Evolutionary conservation across 2,113 vertebrate genomes (phyloP), one percentile per base, ranked within the genome.

Genomic region (Sterrhoptilus dennistouni): DNA sequence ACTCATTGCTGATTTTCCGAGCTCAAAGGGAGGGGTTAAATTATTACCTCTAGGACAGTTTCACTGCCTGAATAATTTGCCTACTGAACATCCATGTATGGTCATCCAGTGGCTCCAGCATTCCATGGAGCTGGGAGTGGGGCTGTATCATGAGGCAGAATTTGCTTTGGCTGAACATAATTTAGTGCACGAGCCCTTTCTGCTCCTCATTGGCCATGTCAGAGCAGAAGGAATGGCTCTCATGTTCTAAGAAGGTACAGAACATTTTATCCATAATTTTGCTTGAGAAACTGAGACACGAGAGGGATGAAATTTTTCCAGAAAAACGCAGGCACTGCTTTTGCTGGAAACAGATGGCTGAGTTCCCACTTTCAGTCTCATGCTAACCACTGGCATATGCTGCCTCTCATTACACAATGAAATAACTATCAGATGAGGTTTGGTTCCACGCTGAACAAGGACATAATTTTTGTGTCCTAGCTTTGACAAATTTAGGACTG

Each of bases 81-180:
- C 44, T 8, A 44, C 44, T 44, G 42, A 40, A 35, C 45, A 66
- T 54, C 66, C 59, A 40, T 8, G 68, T 42, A 38, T 36, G 19
- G 3, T 14, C 8, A 28, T 31, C 38, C 24, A 3, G 8, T 0
- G 0, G 42, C 24, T 66, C 49, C 87, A 88, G 20, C 1, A 1
- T 12, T 21, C 36, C 38, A 3, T 1, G 42, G 63, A 69, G 14
- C 61, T 86, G 44, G 31, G 6, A 21, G 35, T 0, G 1, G 5
- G 28, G 74, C 47, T 78, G 42, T 6, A 8, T 10, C 33, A 18
- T 4, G 36, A 47, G 36, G 31, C 29, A 28, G 25, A 47, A 74
- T 1, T 16, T 5, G 9, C 59, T 83, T 74, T 44, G 50, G 45
- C 16, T 17, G 33, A 38, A 45, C 11, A 52, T 7, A 18, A 61